These are phyloP conservation scores for Altica lythri DNA, from an alignment of 2,888 invertebrate species.

Conservation along the genomic window DNA sequence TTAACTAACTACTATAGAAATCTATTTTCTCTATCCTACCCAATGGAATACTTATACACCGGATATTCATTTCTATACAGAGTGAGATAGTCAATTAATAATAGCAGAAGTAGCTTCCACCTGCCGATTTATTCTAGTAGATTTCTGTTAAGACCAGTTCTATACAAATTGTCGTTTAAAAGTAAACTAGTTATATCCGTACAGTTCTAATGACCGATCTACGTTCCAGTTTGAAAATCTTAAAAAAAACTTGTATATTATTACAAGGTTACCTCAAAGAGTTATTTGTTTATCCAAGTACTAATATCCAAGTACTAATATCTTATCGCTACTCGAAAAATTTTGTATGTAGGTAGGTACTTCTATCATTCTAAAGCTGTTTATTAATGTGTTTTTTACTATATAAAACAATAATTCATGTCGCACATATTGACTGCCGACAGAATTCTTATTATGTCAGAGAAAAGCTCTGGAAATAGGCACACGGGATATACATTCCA, in stretches of 20 bases:
- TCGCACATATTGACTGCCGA: too few relatives aligned
- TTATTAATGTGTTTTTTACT: too few relatives aligned
- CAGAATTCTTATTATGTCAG: too few relatives aligned
- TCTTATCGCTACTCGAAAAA: too few relatives aligned
- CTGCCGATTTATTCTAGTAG: conserved; percentile 11
- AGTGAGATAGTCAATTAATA: conserved; percentile 21
- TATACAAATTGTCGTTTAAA: conserved; percentile 24
- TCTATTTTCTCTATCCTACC: conserved; percentile 15
- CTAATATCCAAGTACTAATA: too few relatives aligned
- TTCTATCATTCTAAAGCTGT: too few relatives aligned
- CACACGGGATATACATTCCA: too few relatives aligned
- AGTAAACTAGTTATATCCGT: conserved; percentile 34
- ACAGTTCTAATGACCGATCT: conserved; percentile 54
- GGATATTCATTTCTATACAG: conserved; percentile 17
- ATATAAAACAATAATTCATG: too few relatives aligned
- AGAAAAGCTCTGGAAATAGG: too few relatives aligned
- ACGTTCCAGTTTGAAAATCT: conserved; percentile 49
- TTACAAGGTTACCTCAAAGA: conserved; percentile 7
- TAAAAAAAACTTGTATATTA: too few relatives aligned
- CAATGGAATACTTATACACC: conserved; percentile 15
- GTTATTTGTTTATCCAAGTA: conserved; percentile 2
- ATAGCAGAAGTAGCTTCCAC: conserved; percentile 5
- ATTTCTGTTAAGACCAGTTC: conserved; percentile 28
- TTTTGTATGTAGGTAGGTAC: too few relatives aligned
- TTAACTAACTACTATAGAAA: conserved; percentile 8